phyloP scores from a whole-genome alignment of 2,113 vertebrate species.

The Cygnus buccinator region DNA sequence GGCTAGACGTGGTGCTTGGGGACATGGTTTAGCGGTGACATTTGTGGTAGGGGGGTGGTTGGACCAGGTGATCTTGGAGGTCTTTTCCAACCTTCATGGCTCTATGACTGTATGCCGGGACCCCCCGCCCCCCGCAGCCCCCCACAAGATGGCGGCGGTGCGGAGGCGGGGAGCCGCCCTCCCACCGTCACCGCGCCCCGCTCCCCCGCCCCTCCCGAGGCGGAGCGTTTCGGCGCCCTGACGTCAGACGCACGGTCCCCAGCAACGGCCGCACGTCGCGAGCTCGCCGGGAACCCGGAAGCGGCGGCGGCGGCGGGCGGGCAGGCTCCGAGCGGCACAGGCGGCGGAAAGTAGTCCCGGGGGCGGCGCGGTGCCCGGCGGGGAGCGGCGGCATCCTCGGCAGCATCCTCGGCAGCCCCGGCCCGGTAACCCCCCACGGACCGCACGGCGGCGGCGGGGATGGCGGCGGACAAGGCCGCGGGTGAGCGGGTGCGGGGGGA shows the following conservation, averaged over 20 bases:
- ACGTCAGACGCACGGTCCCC: not conserved
- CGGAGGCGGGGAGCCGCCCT: too few species aligned
- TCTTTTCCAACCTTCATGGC: too few species aligned
- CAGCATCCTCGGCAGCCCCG: too few species aligned
- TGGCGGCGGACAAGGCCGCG: conserved; percentile 81
- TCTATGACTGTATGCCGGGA: too few species aligned
- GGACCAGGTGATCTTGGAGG: too few species aligned
- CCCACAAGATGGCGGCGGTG: too few species aligned
- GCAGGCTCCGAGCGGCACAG: not conserved
- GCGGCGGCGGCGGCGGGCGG: not conserved
- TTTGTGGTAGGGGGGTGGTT: too few species aligned
- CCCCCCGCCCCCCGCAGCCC: too few species aligned
- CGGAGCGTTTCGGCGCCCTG: not conserved
- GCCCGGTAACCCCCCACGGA: too few species aligned
- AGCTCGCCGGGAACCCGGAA: conserved; percentile 9
- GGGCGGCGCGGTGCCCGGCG: not conserved
- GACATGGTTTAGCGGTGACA: too few species aligned
- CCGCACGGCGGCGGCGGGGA: not conserved
- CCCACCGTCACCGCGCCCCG: too few species aligned
- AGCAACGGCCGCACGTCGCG: not conserved
- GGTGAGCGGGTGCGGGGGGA: conserved; percentile 57
- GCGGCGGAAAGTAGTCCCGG: not conserved
- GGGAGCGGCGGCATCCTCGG: not conserved
- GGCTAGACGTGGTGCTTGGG: too few species aligned
- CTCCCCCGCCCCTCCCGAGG: rapidly evolving